Conservation (phyloP, 2,888 invertebrate genomes). For the Hymenopus coronatus region DNA sequence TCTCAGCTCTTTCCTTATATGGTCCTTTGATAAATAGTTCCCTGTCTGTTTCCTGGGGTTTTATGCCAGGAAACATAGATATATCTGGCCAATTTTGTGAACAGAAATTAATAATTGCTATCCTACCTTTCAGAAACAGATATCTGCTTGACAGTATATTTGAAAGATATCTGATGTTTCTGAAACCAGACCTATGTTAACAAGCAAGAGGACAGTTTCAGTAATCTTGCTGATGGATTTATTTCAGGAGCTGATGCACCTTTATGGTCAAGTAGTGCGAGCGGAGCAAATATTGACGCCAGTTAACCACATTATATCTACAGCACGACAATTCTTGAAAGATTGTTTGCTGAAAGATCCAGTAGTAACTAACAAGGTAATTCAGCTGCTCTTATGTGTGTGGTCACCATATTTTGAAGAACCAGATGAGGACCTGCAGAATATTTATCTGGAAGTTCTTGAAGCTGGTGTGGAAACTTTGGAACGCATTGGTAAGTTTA, state of each 20-base stretch:
- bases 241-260: constrained; percentile 11
- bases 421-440: constrained; percentile 39
- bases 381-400: constrained; percentile 41
- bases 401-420: constrained; percentile 37
- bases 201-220: no score
- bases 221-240: no score
- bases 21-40: no score
- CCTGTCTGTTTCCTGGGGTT: no score
- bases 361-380: constrained; percentile 29
- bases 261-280: constrained; percentile 6
- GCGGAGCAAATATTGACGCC: background rate
- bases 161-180: no score
- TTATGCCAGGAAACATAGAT: no score
- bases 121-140: no score
- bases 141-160: no score
- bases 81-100: no score
- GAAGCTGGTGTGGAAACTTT: background rate
- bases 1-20: no score
- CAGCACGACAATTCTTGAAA: background rate
- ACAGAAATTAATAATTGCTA: no score
- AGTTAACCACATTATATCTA: background rate
- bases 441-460: constrained; percentile 40
- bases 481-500: constrained; percentile 18
- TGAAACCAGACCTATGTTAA: no score
- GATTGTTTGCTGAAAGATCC: background rate